Evolutionary conservation across 2,888 invertebrate species (phyloP), one percentile per base, ranked within the genome.

Genomic region (Andrena bucephala): DNA sequence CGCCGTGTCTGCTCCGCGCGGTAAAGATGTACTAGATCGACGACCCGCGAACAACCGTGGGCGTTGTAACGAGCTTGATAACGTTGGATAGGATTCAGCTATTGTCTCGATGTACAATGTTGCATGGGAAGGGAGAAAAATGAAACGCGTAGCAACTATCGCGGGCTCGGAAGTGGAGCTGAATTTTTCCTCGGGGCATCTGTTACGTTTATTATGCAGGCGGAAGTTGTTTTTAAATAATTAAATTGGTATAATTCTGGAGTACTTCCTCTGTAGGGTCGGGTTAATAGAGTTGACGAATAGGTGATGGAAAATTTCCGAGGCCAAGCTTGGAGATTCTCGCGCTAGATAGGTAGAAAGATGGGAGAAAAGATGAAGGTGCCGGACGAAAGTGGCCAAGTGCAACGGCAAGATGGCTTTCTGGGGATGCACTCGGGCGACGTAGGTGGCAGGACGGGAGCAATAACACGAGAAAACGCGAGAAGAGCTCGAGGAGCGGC

Each of bases 11-110:
- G 54, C 33, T 29, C 29, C 50, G 54, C 63, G 52, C 33, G 75
- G 29, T 74, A 72, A 83, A 83, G 81, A 83, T 81, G 72, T 81
- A 73, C 72, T 65, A 67, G 83, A 83, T 83, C 83, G 72, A 80
- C 68, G 81, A 69, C 29, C 81, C 52, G 71, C 57, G 65, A 67
- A 65, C 72, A 72, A 65, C n/a, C 57, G 81, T 83, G 57, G 83
- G 83, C 77, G 83, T 77, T 20, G 36, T 52, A 66, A 69, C 76
- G 68, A 69, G 48, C 72, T 36, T 76, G 81, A 77, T 76, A 81
- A 52, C 65, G 72, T 66, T 54, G 6, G 50, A 3, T 31, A 24
- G 60, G 48, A 59, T 54, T 70, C n/a, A n/a, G 60, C 79, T 52
- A 80, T 77, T 79, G 69, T 80, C 50, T 24, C 29, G 63, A 54